phyloP scores from a whole-genome alignment of 2,113 vertebrate species.

The Condylura cristata region DNA sequence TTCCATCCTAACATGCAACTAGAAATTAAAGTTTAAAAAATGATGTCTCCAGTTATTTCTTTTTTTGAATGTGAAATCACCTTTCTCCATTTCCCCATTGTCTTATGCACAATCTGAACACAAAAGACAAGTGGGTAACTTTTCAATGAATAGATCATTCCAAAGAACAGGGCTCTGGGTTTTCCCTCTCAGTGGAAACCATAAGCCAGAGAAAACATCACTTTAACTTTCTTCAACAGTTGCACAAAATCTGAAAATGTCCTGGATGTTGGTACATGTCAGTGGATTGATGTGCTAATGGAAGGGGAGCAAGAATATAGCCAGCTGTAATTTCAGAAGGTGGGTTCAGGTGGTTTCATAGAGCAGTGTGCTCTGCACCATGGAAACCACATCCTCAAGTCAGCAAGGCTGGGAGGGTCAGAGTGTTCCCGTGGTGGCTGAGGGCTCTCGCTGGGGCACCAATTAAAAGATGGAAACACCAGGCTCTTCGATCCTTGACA shows the following conservation, averaged over 20 bases:
- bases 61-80: background rate
- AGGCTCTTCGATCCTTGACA: background rate
- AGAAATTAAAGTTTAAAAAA: slow-evolving; percentile 8
- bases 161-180: background rate
- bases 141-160: slow-evolving; percentile 24
- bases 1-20: background rate
- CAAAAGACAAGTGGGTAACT: background rate
- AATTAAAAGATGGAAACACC: background rate
- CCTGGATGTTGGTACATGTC: slow-evolving; percentile 41
- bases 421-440: background rate
- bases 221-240: background rate
- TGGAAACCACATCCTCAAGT: slow-evolving; percentile 55
- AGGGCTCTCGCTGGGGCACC: background rate
- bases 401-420: background rate
- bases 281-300: slow-evolving; percentile 2
- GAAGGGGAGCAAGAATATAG: slow-evolving; percentile 52
- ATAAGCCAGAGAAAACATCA: background rate
- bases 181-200: slow-evolving; percentile 14
- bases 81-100: background rate
- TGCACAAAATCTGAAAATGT: slow-evolving; percentile 52
- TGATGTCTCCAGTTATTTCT: background rate
- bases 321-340: slow-evolving; percentile 66
- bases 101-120: background rate
- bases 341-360: slow-evolving; percentile 69
- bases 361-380: slow-evolving; percentile 44